Evolutionary conservation across 2,113 vertebrate genomes (phyloP).

Genomic region (Crotophaga sulcirostris): DNA sequence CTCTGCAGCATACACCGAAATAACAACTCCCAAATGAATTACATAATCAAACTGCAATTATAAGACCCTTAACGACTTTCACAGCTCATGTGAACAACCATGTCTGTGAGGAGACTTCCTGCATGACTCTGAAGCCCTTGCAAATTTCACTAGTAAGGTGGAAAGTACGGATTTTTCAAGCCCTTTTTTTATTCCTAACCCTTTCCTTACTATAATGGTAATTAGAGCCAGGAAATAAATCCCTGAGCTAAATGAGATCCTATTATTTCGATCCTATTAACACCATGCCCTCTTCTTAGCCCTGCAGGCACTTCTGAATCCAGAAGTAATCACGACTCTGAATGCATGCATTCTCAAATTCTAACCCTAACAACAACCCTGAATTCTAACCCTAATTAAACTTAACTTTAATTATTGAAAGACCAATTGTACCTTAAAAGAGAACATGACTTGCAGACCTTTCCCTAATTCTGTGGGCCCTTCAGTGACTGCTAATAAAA

Average conservation of each 20-base stretch:
- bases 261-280: conserved; percentile 61
- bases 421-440: conserved; percentile 10
- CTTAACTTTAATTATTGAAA: conserved; percentile 48
- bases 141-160: background rate
- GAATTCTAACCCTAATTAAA: conserved; percentile 49
- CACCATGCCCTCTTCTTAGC: conserved; percentile 30
- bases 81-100: background rate
- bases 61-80: background rate
- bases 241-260: conserved; percentile 38
- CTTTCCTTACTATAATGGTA: background rate
- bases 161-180: conserved; percentile 5
- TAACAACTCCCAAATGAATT: background rate
- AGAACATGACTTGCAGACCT: background rate
- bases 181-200: background rate
- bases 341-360: conserved; percentile 27
- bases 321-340: conserved; percentile 12
- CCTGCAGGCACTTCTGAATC: conserved; percentile 42
- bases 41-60: background rate
- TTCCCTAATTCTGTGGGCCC: background rate
- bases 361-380: conserved; percentile 10
- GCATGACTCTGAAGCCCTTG: background rate
- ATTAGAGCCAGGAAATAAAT: conserved; percentile 54
- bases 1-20: background rate
- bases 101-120: background rate
- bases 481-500: background rate